These are phyloP conservation scores for Pentalonia nigronervosa DNA, from an alignment of 1,140 invertebrate species.

Conservation along the genomic window DNA sequence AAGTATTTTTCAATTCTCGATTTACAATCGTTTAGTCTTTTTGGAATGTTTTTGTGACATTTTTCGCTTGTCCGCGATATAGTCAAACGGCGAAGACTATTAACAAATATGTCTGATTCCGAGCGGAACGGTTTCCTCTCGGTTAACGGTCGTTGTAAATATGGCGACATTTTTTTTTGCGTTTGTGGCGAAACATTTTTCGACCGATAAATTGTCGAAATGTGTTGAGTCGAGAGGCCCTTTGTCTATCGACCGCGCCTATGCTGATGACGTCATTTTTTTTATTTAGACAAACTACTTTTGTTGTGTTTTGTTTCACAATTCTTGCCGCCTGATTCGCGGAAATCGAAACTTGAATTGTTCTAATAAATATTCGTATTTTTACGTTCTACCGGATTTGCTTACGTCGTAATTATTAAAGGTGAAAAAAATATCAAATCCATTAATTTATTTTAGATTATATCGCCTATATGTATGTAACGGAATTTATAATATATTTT, in stretches of 20 bases:
- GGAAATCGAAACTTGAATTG: no score
- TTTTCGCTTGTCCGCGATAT: no score
- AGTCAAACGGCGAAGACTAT: not conserved
- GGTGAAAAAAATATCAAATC: no score
- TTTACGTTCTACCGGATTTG: no score
- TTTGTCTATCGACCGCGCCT: not conserved
- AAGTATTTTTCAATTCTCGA: not conserved
- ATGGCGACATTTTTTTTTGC: not conserved
- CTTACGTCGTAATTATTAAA: no score
- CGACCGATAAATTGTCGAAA: no score
- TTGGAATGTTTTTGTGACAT: no score
- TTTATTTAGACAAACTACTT: not conserved
- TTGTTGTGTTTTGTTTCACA: not conserved
- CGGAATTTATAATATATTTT: not conserved
- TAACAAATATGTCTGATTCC: not conserved
- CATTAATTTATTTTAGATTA: no score
- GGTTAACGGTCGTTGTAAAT: not conserved
- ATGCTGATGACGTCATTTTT: not conserved
- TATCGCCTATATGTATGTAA: no score
- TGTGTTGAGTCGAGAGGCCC: not conserved
- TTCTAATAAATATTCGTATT: not conserved
- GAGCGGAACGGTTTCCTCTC: no score
- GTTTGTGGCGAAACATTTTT: not conserved
- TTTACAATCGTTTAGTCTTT: not conserved
- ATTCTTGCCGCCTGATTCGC: not conserved